These are phyloP conservation scores for Rattus rattus DNA, from an alignment of 2,113 vertebrate genomes.

Conservation along the genomic window DNA sequence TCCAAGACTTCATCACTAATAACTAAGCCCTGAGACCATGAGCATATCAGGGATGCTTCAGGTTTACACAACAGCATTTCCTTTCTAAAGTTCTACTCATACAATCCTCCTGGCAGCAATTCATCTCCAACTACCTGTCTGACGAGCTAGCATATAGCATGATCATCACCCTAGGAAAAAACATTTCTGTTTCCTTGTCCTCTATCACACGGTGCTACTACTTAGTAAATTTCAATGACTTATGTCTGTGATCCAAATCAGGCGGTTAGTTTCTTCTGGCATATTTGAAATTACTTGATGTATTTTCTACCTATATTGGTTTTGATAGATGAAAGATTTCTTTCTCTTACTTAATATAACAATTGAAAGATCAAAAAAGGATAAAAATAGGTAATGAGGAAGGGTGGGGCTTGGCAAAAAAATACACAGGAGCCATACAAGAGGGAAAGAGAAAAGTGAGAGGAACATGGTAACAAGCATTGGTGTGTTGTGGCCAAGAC, in stretches of 20 bases:
- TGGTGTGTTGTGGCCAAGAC: neutral
- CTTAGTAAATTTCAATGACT: neutral
- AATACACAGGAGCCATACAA: neutral
- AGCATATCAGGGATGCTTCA: neutral
- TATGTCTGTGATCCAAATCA: neutral
- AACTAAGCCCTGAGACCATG: neutral
- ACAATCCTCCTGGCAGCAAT: neutral
- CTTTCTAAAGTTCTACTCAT: neutral
- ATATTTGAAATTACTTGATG: neutral
- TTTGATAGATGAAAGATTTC: neutral
- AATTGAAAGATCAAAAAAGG: neutral
- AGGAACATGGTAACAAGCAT: neutral
- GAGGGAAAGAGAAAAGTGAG: neutral
- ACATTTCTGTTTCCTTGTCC: neutral
- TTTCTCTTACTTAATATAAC: neutral
- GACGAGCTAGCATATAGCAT: neutral
- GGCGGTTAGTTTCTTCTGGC: neutral
- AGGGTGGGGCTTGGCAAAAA: neutral
- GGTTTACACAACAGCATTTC: neutral
- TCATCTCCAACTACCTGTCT: too few relatives aligned
- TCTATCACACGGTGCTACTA: too few relatives aligned
- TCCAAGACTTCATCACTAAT: neutral
- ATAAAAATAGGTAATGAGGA: neutral
- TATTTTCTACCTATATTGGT: neutral
- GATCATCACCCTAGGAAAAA: neutral